Evolutionary conservation across 1,140 invertebrate genomes (phyloP), one percentile per base, ranked within the genome.

Genomic region (Pemphigus obesinymphae): DNA sequence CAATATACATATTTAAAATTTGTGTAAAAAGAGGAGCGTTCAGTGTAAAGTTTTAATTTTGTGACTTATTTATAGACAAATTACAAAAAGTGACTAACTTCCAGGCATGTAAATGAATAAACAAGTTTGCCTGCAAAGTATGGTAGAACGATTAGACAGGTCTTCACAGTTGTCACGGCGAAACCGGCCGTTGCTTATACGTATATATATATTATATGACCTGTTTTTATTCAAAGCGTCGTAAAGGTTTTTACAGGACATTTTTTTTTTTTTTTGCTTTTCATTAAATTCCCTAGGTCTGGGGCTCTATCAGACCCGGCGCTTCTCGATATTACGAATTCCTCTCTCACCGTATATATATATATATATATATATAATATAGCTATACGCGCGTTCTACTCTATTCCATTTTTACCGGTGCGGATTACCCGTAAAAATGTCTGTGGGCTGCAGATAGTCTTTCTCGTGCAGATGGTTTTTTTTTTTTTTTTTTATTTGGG

Each of bases 281-380:
- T 75, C 48, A 78, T 78, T 78, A 78, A 78, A 78, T 78, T 78
- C 31, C n/a, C 15, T 34, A 13, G 37, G n/a, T 23, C 75, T 58
- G n/a, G n/a, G n/a, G n/a, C n/a, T 78, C 31, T 55, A 78, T 53
- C 53, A 75, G 31, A 58, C 11, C 17, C 10, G 72, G 17, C 34
- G 31, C 3, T 78, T 43, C 13, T 61, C 34, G 26, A 78, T 78
- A 78, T 78, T 78, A 13, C 75, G 34, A 53, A 78, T 78, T 78
- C 75, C 53, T 37, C 43, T 40, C 11, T 50, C 43, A 11, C 29
- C 26, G 23, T 50, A 29, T 58, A 26, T 29, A 7, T 29, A 29
- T 23, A 7, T 50, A 50, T 20, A 15, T 50, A 50, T 50, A 50
- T 50, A 50, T 45, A 50, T 50, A 50, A 26, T 58, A 58, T 58